Conservation (phyloP, 2,888 invertebrate genomes). For the Periphyllus acericola region DNA sequence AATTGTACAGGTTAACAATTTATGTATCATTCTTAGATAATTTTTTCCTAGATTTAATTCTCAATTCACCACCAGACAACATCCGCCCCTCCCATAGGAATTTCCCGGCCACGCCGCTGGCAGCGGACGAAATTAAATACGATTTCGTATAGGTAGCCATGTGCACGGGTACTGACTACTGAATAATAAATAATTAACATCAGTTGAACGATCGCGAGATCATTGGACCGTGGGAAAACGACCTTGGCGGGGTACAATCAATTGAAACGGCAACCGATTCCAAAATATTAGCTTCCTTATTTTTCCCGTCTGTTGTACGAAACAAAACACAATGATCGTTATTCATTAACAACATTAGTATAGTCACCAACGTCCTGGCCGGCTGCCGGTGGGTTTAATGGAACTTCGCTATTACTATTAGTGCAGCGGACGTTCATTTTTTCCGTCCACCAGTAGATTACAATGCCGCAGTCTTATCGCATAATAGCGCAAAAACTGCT, state of each 20-base stretch:
- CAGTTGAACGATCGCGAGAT: conserved; percentile 55
- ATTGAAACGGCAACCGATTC: conserved; percentile 47
- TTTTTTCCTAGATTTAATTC: too few relatives aligned
- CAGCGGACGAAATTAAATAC: not conserved
- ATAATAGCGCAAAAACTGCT: not conserved
- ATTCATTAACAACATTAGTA: conserved; percentile 25
- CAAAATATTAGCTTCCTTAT: not conserved
- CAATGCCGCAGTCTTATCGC: too few relatives aligned
- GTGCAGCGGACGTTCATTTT: not conserved
- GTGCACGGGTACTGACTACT: not conserved
- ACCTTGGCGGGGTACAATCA: conserved; percentile 56
- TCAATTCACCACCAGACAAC: too few relatives aligned
- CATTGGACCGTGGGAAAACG: conserved; percentile 54
- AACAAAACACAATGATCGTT: not conserved
- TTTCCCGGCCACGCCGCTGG: not conserved
- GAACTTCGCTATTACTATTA: not conserved
- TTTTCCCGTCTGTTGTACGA: not conserved
- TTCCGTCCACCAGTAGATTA: not conserved
- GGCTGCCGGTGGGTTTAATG: not conserved
- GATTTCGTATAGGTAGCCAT: not conserved
- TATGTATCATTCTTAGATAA: too few relatives aligned
- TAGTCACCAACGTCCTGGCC: not conserved
- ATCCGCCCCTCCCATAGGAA: too few relatives aligned
- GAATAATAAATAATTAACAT: conserved; percentile 14
- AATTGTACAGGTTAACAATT: too few relatives aligned